A percentile compares a stretch with the other conserved stretches of the same genome.
Conservation (phyloP, 2,888 invertebrate species). For the Drosophila kuntzei region DNA sequence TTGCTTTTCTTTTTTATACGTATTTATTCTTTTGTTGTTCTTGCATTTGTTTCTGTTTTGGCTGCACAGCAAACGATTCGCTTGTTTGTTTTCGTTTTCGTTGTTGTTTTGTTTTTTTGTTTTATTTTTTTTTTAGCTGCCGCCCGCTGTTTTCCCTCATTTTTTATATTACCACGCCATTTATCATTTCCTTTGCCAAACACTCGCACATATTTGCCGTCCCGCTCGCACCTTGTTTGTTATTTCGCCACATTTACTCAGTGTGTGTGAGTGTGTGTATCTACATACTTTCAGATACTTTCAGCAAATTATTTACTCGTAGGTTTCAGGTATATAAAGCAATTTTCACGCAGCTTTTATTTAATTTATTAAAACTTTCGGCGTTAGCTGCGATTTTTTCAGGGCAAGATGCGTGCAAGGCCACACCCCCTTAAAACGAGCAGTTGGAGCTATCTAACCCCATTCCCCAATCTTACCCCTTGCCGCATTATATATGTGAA, state of each 20-base stretch:
- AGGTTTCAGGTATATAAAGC: slow-evolving; percentile 53
- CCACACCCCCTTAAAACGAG: slow-evolving; percentile 64
- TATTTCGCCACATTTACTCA: slow-evolving; percentile 32
- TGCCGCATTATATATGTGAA: background rate
- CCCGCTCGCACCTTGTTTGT: slow-evolving; percentile 45
- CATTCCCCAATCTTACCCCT: slow-evolving; percentile 8
- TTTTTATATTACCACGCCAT: slow-evolving; percentile 83
- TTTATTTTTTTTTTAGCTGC: slow-evolving; percentile 59
- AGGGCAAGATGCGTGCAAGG: slow-evolving; percentile 65
- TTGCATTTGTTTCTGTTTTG: slow-evolving; percentile 63
- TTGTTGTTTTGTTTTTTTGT: slow-evolving; percentile 41
- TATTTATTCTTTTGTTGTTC: slow-evolving; percentile 33
- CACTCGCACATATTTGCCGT: slow-evolving; percentile 52
- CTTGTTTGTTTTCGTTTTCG: slow-evolving; percentile 38
- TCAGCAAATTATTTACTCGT: slow-evolving; percentile 50
- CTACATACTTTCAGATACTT: slow-evolving; percentile 46
- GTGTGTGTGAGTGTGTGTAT: slow-evolving; percentile 23
- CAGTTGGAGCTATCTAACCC: slow-evolving; percentile 19
- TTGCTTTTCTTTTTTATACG: slow-evolving; percentile 43
- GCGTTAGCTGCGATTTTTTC: slow-evolving; percentile 58
- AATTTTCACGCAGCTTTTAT: slow-evolving; percentile 78
- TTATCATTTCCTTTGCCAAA: slow-evolving; percentile 82
- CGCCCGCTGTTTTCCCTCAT: slow-evolving; percentile 81
- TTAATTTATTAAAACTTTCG: slow-evolving; percentile 75
- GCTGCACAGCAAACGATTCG: slow-evolving; percentile 53